Percentiles rank a stretch among this genome's conserved stretches.
Evolutionary conservation across 2,888 invertebrate species (phyloP).

Genomic region (Agapostemon virescens): DNA sequence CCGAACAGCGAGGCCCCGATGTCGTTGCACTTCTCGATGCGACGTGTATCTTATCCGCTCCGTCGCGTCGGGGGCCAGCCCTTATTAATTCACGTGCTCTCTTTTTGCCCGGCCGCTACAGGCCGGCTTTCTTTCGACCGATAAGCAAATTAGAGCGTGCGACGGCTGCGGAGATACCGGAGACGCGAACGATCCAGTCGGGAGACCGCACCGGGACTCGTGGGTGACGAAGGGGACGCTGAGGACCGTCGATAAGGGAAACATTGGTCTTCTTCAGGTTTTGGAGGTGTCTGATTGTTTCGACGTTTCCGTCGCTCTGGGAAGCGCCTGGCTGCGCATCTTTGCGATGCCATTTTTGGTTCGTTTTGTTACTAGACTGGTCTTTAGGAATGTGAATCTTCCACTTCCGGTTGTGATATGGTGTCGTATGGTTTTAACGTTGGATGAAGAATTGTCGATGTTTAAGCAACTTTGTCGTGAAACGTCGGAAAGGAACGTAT

Average conservation of each 20-base stretch:
- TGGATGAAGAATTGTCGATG: too few relatives aligned
- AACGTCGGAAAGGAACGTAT: too few relatives aligned
- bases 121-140: conserved; percentile 12
- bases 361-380: too few relatives aligned
- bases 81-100: conserved; percentile 34
- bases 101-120: conserved; percentile 12
- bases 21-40: conserved; percentile 42
- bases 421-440: too few relatives aligned
- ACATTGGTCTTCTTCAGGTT: too few relatives aligned
- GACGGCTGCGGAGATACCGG: conserved; percentile 18
- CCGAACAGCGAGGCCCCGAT: neutral
- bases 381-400: too few relatives aligned
- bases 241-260: neutral
- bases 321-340: too few relatives aligned
- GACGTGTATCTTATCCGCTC: conserved; percentile 37
- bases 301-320: too few relatives aligned
- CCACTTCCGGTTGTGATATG: too few relatives aligned
- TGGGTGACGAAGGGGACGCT: neutral
- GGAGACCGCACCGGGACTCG: neutral
- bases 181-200: neutral
- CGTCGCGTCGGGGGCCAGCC: neutral
- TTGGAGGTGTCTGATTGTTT: too few relatives aligned
- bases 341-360: too few relatives aligned
- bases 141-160: conserved; percentile 41
- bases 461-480: too few relatives aligned